Conservation (phyloP, 92 coral and sea anemone genomes). For the Montipora capitata region DNA sequence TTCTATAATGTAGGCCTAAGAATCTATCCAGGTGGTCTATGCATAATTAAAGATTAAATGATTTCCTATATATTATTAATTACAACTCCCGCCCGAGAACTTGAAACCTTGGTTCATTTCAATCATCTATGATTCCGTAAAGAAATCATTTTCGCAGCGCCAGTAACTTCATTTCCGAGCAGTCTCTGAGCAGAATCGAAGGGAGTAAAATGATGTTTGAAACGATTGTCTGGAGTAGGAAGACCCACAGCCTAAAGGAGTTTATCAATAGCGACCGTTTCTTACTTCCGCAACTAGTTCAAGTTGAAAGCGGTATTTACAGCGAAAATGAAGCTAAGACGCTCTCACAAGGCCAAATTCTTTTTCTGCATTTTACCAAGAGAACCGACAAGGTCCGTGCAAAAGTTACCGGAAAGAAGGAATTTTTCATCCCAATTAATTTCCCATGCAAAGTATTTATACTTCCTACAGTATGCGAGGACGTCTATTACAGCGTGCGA, state of each 20-base stretch:
- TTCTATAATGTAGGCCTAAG: no score
- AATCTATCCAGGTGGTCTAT: no score
- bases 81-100: no score
- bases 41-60: no score
- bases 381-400: conserved; percentile 50
- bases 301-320: conserved; percentile 72
- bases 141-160: no score
- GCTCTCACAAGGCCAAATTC: conserved; percentile 69
- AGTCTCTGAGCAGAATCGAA: no score
- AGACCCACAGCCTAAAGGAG: conserved; percentile 1
- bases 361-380: conserved; percentile 71
- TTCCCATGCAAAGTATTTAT: conserved; percentile 53
- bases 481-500: conserved; percentile 51
- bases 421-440: conserved; percentile 44
- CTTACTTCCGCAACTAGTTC: conserved; percentile 67
- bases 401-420: conserved; percentile 3
- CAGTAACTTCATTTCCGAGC: no score
- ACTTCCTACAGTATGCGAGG: conserved; percentile 6
- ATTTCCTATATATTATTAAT: no score
- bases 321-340: conserved; percentile 69
- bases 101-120: no score
- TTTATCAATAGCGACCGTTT: conserved; percentile 17
- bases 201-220: neutral
- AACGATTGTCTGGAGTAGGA: conserved; percentile 55
- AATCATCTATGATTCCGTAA: no score